These are phyloP conservation scores for Labeo rohita DNA, from an alignment of 2,113 vertebrate species.

Conservation along the genomic window DNA sequence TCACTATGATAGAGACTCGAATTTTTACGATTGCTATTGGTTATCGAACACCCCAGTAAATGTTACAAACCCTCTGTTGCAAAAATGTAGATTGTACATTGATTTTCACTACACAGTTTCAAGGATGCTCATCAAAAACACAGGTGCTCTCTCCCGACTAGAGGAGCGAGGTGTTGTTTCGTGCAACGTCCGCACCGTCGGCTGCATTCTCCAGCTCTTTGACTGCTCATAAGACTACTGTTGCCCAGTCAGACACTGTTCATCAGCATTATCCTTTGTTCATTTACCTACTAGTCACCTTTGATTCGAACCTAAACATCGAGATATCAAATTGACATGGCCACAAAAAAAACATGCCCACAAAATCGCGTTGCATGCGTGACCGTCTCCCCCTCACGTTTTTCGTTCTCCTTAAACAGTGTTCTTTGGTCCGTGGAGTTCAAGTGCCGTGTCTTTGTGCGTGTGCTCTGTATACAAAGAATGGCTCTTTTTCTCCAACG, in stretches of 20 bases:
- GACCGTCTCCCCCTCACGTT: constrained; percentile 55
- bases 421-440: constrained; percentile 64
- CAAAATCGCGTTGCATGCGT: constrained; percentile 48
- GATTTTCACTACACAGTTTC: constrained; percentile 45
- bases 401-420: constrained; percentile 51
- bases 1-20: constrained; percentile 19
- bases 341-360: not conserved
- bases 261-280: constrained; percentile 51
- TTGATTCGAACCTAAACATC: not conserved
- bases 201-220: constrained; percentile 62
- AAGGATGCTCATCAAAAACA: constrained; percentile 40
- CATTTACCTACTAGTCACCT: not conserved
- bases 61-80: constrained; percentile 46
- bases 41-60: constrained; percentile 37
- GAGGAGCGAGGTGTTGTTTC: constrained; percentile 40
- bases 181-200: constrained; percentile 60
- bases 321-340: not conserved
- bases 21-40: constrained; percentile 52
- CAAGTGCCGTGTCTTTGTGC: constrained; percentile 35
- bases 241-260: constrained; percentile 79
- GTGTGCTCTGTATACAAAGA: constrained; percentile 53
- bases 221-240: constrained; percentile 71
- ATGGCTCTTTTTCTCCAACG: constrained; percentile 45
- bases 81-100: constrained; percentile 43
- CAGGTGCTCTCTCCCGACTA: constrained; percentile 50